Conservation (phyloP, 2,113 vertebrate genomes). For the Donacobius atricapilla region DNA sequence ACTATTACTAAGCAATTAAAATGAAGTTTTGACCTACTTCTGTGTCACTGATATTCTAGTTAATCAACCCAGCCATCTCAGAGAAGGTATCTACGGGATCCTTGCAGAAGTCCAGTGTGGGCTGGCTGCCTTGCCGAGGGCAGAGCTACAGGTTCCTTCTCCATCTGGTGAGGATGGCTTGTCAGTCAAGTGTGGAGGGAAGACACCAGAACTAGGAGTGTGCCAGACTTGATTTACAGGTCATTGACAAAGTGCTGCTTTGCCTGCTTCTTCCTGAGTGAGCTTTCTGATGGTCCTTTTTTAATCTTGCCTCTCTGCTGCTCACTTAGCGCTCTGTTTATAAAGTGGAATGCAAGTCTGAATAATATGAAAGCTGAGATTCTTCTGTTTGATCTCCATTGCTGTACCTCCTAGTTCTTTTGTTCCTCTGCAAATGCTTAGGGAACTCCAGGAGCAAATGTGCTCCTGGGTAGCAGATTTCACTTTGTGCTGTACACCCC, state of each 20-base stretch:
- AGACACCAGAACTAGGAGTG: not conserved
- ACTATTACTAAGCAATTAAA: not conserved
- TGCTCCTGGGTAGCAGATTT: not conserved
- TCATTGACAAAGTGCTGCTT: not conserved
- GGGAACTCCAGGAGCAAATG: fast-evolving
- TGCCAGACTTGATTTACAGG: not conserved
- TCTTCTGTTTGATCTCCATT: not conserved
- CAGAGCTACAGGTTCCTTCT: not conserved
- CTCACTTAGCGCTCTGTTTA: not conserved
- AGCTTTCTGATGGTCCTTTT: not conserved
- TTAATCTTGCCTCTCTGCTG: not conserved
- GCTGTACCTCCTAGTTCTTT: not conserved
- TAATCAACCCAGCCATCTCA: not conserved
- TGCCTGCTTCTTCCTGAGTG: not conserved
- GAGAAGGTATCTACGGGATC: not conserved
- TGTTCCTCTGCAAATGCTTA: not conserved
- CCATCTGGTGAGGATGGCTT: not conserved
- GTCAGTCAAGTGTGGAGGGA: not conserved
- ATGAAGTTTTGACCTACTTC: not conserved
- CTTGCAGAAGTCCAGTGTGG: not conserved
- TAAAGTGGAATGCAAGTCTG: not conserved
- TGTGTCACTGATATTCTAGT: not conserved
- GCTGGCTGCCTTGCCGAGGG: not conserved
- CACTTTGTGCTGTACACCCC: not conserved
- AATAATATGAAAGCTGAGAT: not conserved